Evolutionary conservation across 2,888 invertebrate genomes (phyloP).

Genomic region (Desoria tigrina): DNA sequence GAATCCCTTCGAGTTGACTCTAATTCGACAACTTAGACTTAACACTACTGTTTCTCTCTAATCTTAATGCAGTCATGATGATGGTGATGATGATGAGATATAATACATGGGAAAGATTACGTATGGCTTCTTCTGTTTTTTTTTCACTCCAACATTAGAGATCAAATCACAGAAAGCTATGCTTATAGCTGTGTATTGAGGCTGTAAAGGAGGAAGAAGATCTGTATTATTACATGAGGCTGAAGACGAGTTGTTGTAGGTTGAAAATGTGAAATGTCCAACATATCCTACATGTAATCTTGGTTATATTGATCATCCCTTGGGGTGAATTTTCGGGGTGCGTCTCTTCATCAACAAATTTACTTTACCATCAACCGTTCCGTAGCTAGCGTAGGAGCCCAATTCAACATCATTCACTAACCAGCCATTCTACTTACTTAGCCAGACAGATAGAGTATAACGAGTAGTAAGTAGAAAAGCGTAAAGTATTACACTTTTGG

Average conservation of each 20-base stretch:
- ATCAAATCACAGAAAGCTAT: neutral
- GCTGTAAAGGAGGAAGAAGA: neutral
- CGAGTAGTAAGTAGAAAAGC: no score
- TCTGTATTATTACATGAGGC: neutral
- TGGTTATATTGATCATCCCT: slow-evolving; percentile 26
- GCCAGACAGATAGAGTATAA: neutral
- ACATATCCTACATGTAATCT: neutral
- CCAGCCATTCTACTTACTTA: slow-evolving; percentile 6
- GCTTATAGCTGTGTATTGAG: neutral
- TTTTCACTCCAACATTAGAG: no score
- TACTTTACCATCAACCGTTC: neutral
- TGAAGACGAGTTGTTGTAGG: neutral
- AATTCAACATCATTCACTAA: neutral
- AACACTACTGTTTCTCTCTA: no score
- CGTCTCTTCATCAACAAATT: slow-evolving; percentile 17
- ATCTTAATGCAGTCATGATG: no score
- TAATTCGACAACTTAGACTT: no score
- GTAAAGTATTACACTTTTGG: no score
- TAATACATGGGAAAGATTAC: no score
- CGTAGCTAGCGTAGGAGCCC: neutral
- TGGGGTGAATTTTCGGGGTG: slow-evolving; percentile 33
- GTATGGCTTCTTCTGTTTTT: no score
- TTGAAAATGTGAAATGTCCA: neutral
- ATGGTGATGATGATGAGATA: no score
- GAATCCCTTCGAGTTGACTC: no score